Base-by-base conservation (phyloP, 2,113 vertebrate genomes). In the Verasper variegatus region DNA sequence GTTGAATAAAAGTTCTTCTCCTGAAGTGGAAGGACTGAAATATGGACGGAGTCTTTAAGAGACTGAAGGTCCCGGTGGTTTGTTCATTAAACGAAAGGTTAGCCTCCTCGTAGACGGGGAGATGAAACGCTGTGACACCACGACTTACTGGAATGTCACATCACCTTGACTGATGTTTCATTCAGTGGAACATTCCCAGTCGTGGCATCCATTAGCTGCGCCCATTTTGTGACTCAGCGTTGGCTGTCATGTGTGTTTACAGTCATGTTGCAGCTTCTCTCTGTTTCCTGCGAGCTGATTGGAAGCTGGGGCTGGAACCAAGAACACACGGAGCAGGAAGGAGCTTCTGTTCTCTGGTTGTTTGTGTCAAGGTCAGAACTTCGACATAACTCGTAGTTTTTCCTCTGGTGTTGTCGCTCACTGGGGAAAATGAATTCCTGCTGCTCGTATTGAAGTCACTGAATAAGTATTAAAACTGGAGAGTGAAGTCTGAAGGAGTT, bases 41-140 rank as follows among this genome's bases (percentile, higher is more conserved):
- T 1, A 6, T 17, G 45, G 31, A 31, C 6, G 31, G 1, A 31
- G 31, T 31, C 68, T 67, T 64, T 45, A 59, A 54, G 49, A 26
- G 65, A 37, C 21, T 57, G 58, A 45, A 68, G 47, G 71, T 56
- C 58, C 21, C 0, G 14, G 35, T 3, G 12, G 67, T 64, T 78
- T 69, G 76, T 75, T 83, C 79, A 81, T 83, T 83, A 83, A 86
- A 73, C 49, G 9, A 89, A 91, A 91, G 74, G 85, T 91, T 74
- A 86, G 74, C 21, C 68, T 58, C 5, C 26, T 24, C 27, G 31
- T 8, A 66, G 31, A 45, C 49, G 12, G 45, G 5, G 40, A 23
- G 40, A 15, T 12, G 23, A 80, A 69, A 82, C 10, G 24, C 37
- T 1, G 55, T 57, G 76, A 78, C 68, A 68, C 60, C 56, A n/a